A percentile compares a stretch with the other conserved stretches of the same genome.
Conservation (phyloP, 2,113 vertebrate species). For the Talpa occidentalis region DNA sequence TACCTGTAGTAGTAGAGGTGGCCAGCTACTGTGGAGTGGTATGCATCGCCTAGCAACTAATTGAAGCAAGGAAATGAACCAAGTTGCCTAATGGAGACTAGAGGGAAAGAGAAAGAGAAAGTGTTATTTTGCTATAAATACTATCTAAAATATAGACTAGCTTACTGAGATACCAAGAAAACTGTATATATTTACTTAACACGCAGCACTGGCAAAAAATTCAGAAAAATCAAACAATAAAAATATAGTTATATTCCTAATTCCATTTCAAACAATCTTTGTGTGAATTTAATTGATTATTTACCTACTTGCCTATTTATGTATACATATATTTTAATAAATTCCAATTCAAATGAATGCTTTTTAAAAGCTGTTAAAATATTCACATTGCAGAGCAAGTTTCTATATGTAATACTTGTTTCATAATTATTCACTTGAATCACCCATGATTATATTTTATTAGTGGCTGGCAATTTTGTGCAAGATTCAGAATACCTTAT, state of each 20-base stretch:
- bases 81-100: slow-evolving; percentile 31
- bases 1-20: not conserved
- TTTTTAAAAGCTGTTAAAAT: not conserved
- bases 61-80: slow-evolving; percentile 35
- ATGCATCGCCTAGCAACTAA: slow-evolving; percentile 20
- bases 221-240: not conserved
- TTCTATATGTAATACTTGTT: not conserved
- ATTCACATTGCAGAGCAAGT: not conserved
- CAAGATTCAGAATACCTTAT: not conserved
- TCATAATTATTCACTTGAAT: not conserved
- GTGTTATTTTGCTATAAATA: not conserved
- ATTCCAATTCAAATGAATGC: not conserved
- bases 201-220: not conserved
- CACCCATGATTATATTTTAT: not conserved
- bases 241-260: not conserved
- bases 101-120: not conserved
- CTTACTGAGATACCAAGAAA: not conserved
- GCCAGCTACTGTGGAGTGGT: not conserved
- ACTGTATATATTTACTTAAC: not conserved
- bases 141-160: not conserved
- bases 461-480: not conserved
- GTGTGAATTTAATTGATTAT: not conserved
- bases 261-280: not conserved
- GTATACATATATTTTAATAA: not conserved
- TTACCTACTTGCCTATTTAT: not conserved